phyloP scores from a whole-genome alignment of 1,140 invertebrate genomes.

The Procambarus clarkii region DNA sequence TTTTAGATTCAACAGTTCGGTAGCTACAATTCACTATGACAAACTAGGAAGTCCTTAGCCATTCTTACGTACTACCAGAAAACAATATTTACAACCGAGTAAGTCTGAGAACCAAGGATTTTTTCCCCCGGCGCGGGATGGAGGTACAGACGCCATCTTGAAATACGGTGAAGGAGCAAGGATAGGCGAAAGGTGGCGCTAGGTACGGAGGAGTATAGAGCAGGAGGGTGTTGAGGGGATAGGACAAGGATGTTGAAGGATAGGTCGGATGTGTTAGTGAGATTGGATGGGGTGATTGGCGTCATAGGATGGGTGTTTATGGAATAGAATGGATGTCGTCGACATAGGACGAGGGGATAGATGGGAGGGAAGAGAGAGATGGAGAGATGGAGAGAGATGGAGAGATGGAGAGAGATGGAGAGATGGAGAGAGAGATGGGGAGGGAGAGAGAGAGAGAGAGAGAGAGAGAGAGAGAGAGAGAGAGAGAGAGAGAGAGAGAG shows the following conservation, averaged over 20 bases:
- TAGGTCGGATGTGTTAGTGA: not conserved
- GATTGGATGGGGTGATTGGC: not conserved
- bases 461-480: not conserved
- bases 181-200: not conserved
- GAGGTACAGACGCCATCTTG: not conserved
- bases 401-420: too few relatives aligned
- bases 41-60: too few relatives aligned
- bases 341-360: not conserved
- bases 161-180: not conserved
- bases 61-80: too few relatives aligned
- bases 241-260: not conserved
- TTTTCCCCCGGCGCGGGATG: too few relatives aligned
- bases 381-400: too few relatives aligned
- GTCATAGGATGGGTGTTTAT: not conserved
- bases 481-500: constrained; percentile 1
- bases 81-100: too few relatives aligned
- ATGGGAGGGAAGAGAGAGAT: not conserved
- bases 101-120: too few relatives aligned
- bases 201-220: not conserved
- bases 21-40: too few relatives aligned
- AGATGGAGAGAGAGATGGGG: too few relatives aligned
- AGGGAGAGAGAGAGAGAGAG: not conserved
- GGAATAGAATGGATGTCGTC: too few relatives aligned
- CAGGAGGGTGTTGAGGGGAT: too few relatives aligned
- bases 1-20: too few relatives aligned